Percentiles rank a stretch among this genome's conserved stretches.
Conservation (phyloP, 2,888 invertebrate species). For the Drosophila formosana region DNA sequence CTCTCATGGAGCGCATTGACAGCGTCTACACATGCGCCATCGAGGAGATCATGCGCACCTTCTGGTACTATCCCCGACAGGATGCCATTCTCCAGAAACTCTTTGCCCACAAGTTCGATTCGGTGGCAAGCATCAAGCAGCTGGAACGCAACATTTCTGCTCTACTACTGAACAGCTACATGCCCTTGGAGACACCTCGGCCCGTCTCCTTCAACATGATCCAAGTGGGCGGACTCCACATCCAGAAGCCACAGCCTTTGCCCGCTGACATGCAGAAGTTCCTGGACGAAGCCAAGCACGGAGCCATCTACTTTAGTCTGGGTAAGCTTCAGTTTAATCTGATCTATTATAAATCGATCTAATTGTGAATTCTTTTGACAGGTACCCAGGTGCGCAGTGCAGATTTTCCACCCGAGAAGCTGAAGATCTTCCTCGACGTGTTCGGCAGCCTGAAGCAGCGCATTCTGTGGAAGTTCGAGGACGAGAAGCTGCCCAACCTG, state of each 20-base stretch:
- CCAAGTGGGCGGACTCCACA: slow-evolving; percentile 86
- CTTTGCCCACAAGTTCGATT: slow-evolving; percentile 61
- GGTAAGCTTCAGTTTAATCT: slow-evolving; percentile 49
- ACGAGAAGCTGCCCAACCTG: slow-evolving; percentile 79
- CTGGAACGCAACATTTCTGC: slow-evolving; percentile 85
- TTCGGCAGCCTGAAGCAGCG: slow-evolving; percentile 84
- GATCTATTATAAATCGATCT: too few relatives aligned
- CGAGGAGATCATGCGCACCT: slow-evolving; percentile 69
- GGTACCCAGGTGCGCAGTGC: slow-evolving; percentile 84
- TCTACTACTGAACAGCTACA: slow-evolving; percentile 85
- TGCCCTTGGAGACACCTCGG: slow-evolving; percentile 83
- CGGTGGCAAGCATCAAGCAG: slow-evolving; percentile 82
- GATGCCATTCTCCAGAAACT: slow-evolving; percentile 73
- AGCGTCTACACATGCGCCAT: slow-evolving; percentile 84
- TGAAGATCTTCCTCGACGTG: slow-evolving; percentile 81
- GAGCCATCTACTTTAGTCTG: slow-evolving; percentile 83
- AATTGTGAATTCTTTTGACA: slow-evolving; percentile 6
- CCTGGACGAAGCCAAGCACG: slow-evolving; percentile 79
- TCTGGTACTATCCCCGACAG: slow-evolving; percentile 77
- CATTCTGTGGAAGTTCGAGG: slow-evolving; percentile 85
- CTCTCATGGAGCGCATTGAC: slow-evolving; percentile 86
- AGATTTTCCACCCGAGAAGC: slow-evolving; percentile 82
- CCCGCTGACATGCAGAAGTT: slow-evolving; percentile 80
- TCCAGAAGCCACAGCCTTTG: slow-evolving; percentile 77
- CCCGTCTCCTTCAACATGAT: slow-evolving; percentile 85